Base-by-base conservation (phyloP, 1,140 invertebrate genomes). In the Drosophila yakuba region DNA sequence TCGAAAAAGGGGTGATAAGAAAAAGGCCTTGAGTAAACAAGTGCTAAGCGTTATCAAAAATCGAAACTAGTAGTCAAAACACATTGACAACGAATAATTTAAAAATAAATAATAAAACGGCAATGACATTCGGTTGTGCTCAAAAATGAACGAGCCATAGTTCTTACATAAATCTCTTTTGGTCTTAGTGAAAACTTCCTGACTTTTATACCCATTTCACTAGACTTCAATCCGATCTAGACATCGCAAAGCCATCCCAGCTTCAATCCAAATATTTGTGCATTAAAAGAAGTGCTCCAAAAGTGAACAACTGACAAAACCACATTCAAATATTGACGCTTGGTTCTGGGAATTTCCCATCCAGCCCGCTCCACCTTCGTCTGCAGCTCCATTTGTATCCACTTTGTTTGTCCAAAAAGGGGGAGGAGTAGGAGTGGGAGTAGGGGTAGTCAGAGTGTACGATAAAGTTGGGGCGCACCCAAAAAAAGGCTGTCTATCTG, bases 251-350 rank as follows among this genome's bases (percentile, higher is more conserved):
- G 10, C n/a, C 10, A 11, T 3, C 12, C 6, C 25, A 61, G 44
- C 50, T 56, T 36, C 55, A 51, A 44, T 41, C 23, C 43, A 58
- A 74, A 82, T 83, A 75, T 85, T 85, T 74, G 79, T 78, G 74
- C 82, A 86, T 88, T 86, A 73, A 86, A 74, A 74, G 67, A 74
- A 86, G 64, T 75, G 67, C 81, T 68, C 67, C 25, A 44, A 69
- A 80, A 75, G 62, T 59, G 57, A 61, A 74, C 39, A 54, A 43
- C 36, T 45, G 39, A 44, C 50, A 48, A 41, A 58, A 58, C 60
- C 66, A 75, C 43, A 47, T 64, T 68, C 73, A 83, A 88, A 86
- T 83, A 86, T 86, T 88, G 82, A 86, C 79, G 52, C 47, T 75
- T 71, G 56, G 50, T 88, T 85, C 82, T 82, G 80, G 78, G 82